phyloP scores from a whole-genome alignment of 2,888 invertebrate species.

The Strigamia transsilvanica region DNA sequence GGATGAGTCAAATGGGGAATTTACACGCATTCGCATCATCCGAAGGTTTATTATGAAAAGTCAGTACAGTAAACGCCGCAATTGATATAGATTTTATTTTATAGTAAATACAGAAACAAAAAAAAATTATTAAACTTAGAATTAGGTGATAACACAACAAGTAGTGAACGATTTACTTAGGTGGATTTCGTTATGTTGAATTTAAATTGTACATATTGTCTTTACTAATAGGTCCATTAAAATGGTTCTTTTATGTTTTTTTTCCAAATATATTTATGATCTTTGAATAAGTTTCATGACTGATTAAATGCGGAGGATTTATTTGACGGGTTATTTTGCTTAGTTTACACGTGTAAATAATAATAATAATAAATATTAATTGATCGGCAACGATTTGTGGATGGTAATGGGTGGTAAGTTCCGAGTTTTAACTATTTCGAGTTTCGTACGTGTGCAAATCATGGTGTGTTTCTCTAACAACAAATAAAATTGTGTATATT shows the following conservation, averaged over 20 bases:
- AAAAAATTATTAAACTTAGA: neutral
- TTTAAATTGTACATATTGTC: neutral
- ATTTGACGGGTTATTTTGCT: neutral
- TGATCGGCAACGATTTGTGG: neutral
- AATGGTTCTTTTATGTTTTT: neutral
- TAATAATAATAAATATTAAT: neutral
- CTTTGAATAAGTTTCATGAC: neutral
- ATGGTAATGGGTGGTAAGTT: neutral
- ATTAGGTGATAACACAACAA: neutral
- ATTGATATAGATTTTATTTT: conserved; percentile 17
- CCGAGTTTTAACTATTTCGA: neutral
- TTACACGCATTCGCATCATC: conserved; percentile 63
- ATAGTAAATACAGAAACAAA: conserved; percentile 11
- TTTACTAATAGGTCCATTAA: conserved; percentile 10
- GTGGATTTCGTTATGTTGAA: neutral
- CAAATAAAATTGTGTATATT: neutral
- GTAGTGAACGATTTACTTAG: conserved; percentile 1
- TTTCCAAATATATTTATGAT: neutral
- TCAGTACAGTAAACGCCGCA: neutral
- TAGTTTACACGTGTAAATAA: neutral
- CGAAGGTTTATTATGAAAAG: conserved; percentile 53
- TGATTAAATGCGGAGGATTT: neutral
- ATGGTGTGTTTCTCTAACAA: neutral
- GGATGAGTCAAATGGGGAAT: conserved; percentile 67
- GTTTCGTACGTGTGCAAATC: too few relatives aligned